A percentile compares a stretch with the other conserved stretches of the same genome.
Evolutionary conservation across 2,797 vertebrate genomes (phyloP).

Genomic region (Carapus acus): DNA sequence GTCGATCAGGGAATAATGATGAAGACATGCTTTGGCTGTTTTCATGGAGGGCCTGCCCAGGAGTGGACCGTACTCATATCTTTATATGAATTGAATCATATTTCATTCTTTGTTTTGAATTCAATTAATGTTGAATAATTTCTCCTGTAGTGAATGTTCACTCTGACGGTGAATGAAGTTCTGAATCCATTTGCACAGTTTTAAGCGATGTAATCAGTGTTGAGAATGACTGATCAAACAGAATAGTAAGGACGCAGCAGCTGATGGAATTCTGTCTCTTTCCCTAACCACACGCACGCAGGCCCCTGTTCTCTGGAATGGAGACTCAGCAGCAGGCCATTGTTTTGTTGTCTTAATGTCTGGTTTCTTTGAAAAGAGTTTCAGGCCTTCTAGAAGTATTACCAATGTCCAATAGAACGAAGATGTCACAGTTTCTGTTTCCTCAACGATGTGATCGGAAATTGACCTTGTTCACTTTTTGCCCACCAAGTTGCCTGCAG

Average conservation of each 20-base stretch:
- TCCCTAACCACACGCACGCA: background rate
- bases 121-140: conserved; percentile 39
- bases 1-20: conserved; percentile 16
- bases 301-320: conserved; percentile 34
- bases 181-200: conserved; percentile 62
- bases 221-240: conserved; percentile 41
- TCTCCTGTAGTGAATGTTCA: conserved; percentile 59
- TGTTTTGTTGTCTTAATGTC: conserved; percentile 54
- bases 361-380: conserved; percentile 54
- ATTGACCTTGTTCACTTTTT: conserved; percentile 31
- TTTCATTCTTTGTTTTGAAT: conserved; percentile 9
- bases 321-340: conserved; percentile 57
- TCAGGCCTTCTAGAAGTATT: conserved; percentile 46
- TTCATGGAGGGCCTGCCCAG: conserved; percentile 40
- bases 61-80: conserved; percentile 21
- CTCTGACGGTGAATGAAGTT: conserved; percentile 67
- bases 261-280: background rate
- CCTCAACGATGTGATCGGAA: conserved; percentile 39
- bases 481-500: conserved; percentile 1
- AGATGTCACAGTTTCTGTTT: background rate
- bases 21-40: conserved; percentile 17
- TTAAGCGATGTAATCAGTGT: conserved; percentile 45
- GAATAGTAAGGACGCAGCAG: conserved; percentile 32
- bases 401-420: background rate
- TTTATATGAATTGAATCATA: no score